Conservation (phyloP, 2,797 vertebrate genomes). For the Mastacembelus armatus region DNA sequence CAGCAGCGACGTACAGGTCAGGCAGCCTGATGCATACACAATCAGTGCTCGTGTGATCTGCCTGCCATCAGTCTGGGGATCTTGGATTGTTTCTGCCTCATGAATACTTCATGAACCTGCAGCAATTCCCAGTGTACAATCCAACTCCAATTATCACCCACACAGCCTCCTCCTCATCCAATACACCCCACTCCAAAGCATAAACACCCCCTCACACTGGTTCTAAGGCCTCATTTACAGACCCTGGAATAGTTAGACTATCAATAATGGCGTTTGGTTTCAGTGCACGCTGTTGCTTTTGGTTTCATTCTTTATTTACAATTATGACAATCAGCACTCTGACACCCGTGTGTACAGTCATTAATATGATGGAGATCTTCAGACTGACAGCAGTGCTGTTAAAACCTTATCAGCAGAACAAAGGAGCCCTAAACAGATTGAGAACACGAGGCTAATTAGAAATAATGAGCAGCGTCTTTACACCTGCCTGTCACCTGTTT, state of each 20-base stretch:
- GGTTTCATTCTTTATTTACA: not conserved
- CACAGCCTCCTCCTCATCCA: constrained; percentile 2
- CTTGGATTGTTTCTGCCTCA: constrained; percentile 60
- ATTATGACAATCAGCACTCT: not conserved
- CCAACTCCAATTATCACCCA: constrained; percentile 66
- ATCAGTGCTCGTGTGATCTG: constrained; percentile 36
- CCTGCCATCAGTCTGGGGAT: constrained; percentile 51
- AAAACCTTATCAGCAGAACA: not conserved
- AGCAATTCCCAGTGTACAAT: constrained; percentile 58
- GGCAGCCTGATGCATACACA: constrained; percentile 57
- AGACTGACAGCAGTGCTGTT: not conserved
- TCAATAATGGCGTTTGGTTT: constrained; percentile 3
- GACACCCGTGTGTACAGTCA: constrained; percentile 1
- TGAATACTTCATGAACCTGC: constrained; percentile 73
- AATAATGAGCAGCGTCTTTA: constrained; percentile 4
- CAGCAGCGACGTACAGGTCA: constrained; percentile 30
- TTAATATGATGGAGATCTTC: constrained; percentile 3
- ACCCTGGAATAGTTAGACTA: constrained; percentile 3
- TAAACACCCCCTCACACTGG: not conserved
- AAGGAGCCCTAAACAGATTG: not conserved
- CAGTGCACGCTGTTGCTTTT: not conserved
- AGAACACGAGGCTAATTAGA: constrained; percentile 18
- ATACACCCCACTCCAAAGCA: constrained; percentile 10
- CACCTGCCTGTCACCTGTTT: too few species aligned
- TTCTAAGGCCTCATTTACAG: not conserved